These are phyloP conservation scores for Drosophila diplacantha DNA, from an alignment of 2,888 invertebrate genomes.

Conservation along the genomic window DNA sequence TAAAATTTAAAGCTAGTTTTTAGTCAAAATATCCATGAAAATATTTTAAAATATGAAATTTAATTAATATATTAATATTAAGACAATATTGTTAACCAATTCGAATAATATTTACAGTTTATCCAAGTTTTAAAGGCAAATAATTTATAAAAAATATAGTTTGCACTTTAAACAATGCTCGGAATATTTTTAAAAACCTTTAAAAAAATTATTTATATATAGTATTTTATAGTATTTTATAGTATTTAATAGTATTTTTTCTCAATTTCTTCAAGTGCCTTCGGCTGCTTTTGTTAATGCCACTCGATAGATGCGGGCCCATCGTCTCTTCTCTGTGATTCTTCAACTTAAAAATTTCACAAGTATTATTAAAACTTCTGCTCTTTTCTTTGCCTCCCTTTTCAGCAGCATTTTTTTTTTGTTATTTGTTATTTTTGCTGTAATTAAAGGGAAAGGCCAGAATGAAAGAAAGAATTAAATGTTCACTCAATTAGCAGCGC, in stretches of 20 bases:
- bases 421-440: constrained; percentile 8
- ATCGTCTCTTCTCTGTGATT: constrained; percentile 43
- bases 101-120: too few species aligned
- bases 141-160: neutral
- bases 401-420: neutral
- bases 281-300: constrained; percentile 4
- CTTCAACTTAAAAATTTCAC: constrained; percentile 51
- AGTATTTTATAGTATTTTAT: too few species aligned
- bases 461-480: constrained; percentile 28
- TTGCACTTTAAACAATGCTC: neutral
- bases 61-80: too few species aligned
- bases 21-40: neutral
- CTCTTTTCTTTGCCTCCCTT: neutral
- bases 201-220: neutral
- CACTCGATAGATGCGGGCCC: constrained; percentile 47
- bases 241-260: too few species aligned
- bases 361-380: constrained; percentile 24
- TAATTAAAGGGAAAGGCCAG: constrained; percentile 34
- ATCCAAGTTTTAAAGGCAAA: neutral
- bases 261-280: neutral
- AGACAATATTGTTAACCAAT: too few species aligned
- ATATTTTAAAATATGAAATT: too few species aligned
- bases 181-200: neutral
- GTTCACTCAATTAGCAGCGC: constrained; percentile 63
- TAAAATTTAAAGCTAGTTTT: neutral